Percentiles rank a stretch among this genome's conserved stretches.
Conservation (phyloP, 2,797 vertebrate genomes). For the Falco rusticolus region DNA sequence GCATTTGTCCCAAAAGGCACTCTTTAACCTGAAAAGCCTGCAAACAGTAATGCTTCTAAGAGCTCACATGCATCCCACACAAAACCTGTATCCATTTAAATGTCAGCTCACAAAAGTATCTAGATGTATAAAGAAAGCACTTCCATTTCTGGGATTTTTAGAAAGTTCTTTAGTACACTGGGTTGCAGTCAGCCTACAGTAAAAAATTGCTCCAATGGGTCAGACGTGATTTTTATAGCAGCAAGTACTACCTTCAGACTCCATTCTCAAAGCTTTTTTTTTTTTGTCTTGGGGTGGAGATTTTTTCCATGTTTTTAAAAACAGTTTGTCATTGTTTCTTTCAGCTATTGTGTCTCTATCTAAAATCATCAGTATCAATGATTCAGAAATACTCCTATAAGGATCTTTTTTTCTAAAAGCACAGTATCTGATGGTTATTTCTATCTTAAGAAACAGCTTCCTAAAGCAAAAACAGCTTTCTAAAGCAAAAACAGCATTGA, state of each 20-base stretch:
- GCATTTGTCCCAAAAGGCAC: neutral
- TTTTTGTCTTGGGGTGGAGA: neutral
- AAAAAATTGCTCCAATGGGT: constrained; percentile 15
- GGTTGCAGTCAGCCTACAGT: neutral
- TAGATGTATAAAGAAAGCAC: neutral
- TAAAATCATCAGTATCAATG: neutral
- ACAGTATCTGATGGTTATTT: constrained; percentile 6
- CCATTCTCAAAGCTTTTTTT: neutral
- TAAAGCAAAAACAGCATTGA: neutral
- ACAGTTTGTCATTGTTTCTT: neutral
- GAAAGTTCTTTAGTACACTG: neutral
- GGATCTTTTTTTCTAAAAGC: neutral
- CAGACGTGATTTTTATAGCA: constrained; percentile 12
- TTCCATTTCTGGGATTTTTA: constrained; percentile 10
- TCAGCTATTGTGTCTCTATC: neutral
- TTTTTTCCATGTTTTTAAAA: neutral
- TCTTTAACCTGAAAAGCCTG: neutral
- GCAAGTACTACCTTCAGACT: neutral
- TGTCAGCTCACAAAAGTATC: neutral
- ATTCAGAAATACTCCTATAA: neutral
- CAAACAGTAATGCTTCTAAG: neutral
- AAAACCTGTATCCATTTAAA: neutral
- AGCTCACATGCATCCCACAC: neutral
- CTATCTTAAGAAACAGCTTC: neutral
- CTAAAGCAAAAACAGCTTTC: neutral